Evolutionary conservation across 1,140 invertebrate species (phyloP).

Genomic region (Phymorhynchus buccinoides): DNA sequence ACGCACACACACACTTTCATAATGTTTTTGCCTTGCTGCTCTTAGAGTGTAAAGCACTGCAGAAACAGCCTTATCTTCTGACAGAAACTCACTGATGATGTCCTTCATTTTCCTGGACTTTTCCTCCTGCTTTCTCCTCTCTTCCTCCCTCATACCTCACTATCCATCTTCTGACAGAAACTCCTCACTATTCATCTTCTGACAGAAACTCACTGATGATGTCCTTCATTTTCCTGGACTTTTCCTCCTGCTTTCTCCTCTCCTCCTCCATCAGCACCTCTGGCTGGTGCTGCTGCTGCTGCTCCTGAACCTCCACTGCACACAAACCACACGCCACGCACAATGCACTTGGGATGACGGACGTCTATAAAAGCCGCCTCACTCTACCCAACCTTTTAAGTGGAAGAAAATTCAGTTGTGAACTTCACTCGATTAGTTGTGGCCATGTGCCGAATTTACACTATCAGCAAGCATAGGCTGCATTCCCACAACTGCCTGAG

Average conservation of each 20-base stretch:
- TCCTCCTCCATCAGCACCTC: slow-evolving; percentile 59
- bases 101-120: slow-evolving; percentile 77
- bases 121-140: slow-evolving; percentile 67
- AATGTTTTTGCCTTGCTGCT: no score
- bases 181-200: slow-evolving; percentile 37
- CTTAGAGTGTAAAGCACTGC: no score
- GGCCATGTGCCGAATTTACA: no score
- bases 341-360: no score
- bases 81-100: slow-evolving; percentile 66
- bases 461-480: no score
- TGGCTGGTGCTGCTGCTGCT: neutral
- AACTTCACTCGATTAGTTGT: no score
- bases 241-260: slow-evolving; percentile 66
- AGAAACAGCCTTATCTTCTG: neutral
- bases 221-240: slow-evolving; percentile 78
- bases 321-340: no score
- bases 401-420: no score
- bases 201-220: slow-evolving; percentile 62
- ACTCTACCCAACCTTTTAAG: no score
- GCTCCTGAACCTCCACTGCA: neutral
- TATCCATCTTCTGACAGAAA: neutral
- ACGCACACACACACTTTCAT: no score
- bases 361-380: no score
- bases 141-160: slow-evolving; percentile 58
- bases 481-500: no score